Evolutionary conservation across 2,113 vertebrate genomes (phyloP), one percentile per base, ranked within the genome.

Genomic region (Scopus umbretta): DNA sequence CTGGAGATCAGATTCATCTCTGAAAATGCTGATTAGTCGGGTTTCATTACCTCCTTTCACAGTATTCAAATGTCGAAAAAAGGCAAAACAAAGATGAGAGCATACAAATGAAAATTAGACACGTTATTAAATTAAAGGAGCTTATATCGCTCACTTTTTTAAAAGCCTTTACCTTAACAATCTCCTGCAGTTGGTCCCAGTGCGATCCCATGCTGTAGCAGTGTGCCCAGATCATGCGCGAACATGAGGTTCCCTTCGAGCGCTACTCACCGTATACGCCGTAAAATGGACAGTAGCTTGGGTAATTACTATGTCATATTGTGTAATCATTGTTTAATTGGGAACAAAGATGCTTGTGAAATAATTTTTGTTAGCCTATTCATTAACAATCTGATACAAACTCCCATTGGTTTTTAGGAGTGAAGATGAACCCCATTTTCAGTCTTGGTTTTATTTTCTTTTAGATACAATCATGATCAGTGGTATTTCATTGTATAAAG

Each of bases 11-110:
- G 32, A 59, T 71, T 96, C 21, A 81, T 79, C 52, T 92, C 87
- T 80, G 93, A 92, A 95, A 94, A 61, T 72, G 93, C 87, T 91
- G 90, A 97, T 96, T 80, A 96, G 63, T 61, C 2, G 13, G 42
- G 59, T 94, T 96, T 94, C 88, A 65, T 80, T 95, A 59, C 63
- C 68, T 81, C 63, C 52, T 96, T 86, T 93, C 67, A 75, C 91
- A 73, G 80, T 45, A 83, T 83, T 94, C 65, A 84, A 18, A 84
- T 61, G 75, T 59, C 7, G 3, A 72, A 79, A 87, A 86, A 75
- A 95, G 74, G 63, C 81, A 84, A 92, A 92, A 76, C 71, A 58
- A 92, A 86, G 55, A 56, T 78, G 75, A 55, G 25, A 66, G 29
- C 63, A 50, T 40, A 86, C 25, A 67, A 58, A 83, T 56, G 59